phyloP scores from a whole-genome alignment of 2,797 vertebrate species.

The Sebastes steindachneri region DNA sequence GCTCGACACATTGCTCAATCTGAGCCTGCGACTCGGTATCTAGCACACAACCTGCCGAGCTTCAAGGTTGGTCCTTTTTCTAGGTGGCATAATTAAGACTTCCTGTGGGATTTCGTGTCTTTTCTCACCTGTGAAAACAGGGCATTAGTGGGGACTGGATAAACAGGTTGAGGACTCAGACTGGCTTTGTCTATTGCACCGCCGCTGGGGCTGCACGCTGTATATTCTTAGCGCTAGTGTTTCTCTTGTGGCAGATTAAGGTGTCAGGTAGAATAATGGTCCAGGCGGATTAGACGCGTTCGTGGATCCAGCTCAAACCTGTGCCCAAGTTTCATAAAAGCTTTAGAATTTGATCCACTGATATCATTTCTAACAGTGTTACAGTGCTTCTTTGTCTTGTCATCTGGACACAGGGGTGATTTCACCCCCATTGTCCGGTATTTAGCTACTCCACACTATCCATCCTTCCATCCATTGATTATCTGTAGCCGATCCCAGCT shows the following conservation, averaged over 20 bases:
- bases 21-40: slow-evolving; percentile 15
- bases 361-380: neutral
- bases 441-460: neutral
- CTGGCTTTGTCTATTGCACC: slow-evolving; percentile 65
- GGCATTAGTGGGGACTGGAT: slow-evolving; percentile 71
- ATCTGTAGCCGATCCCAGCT: too few relatives aligned
- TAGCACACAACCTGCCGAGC: slow-evolving; percentile 43
- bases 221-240: slow-evolving; percentile 74
- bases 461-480: too few relatives aligned
- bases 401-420: neutral
- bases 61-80: slow-evolving; percentile 53
- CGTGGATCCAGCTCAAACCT: slow-evolving; percentile 33
- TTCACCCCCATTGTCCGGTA: neutral
- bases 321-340: slow-evolving; percentile 12
- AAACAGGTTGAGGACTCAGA: slow-evolving; percentile 73
- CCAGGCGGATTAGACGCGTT: slow-evolving; percentile 56
- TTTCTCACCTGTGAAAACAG: slow-evolving; percentile 69
- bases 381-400: neutral
- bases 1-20: slow-evolving; percentile 14
- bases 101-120: slow-evolving; percentile 67
- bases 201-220: slow-evolving; percentile 48
- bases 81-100: slow-evolving; percentile 60
- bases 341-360: slow-evolving; percentile 14
- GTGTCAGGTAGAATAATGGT: slow-evolving; percentile 73
- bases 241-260: slow-evolving; percentile 75